Percentiles rank a stretch among this genome's conserved stretches.
These are phyloP conservation scores for Plestiodon gilberti DNA, from an alignment of 2,113 vertebrate species.

Conservation along the genomic window DNA sequence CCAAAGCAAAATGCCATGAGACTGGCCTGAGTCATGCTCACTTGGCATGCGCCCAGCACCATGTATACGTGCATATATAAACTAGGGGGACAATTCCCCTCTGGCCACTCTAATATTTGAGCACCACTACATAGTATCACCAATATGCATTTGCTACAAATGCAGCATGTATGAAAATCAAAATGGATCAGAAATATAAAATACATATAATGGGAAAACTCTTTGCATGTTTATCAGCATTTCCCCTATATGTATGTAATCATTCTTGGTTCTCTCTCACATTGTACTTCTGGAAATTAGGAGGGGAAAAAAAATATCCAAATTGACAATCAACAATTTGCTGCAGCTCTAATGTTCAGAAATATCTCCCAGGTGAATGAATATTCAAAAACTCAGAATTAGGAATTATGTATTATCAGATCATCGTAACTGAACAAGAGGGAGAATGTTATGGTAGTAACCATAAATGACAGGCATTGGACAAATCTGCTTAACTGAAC, in stretches of 20 bases:
- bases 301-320: constrained; percentile 4
- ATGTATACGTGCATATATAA: too few relatives aligned
- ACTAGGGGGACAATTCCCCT: too few relatives aligned
- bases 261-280: neutral
- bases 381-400: constrained; percentile 52
- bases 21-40: too few relatives aligned
- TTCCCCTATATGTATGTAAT: neutral
- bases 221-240: neutral
- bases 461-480: constrained; percentile 31
- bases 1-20: too few relatives aligned
- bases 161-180: too few relatives aligned
- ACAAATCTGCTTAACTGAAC: constrained; percentile 44
- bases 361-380: constrained; percentile 50
- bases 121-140: neutral
- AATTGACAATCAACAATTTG: constrained; percentile 52
- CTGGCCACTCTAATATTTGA: too few relatives aligned
- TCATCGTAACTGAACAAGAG: constrained; percentile 47
- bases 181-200: too few relatives aligned
- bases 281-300: neutral
- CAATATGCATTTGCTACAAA: neutral
- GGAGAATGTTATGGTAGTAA: constrained; percentile 41
- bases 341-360: constrained; percentile 5
- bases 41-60: too few relatives aligned
- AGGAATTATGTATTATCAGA: constrained; percentile 24
- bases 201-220: neutral